Evolutionary conservation across 2,797 vertebrate species (phyloP).

Genomic region (Halcyon smyrnensis): DNA sequence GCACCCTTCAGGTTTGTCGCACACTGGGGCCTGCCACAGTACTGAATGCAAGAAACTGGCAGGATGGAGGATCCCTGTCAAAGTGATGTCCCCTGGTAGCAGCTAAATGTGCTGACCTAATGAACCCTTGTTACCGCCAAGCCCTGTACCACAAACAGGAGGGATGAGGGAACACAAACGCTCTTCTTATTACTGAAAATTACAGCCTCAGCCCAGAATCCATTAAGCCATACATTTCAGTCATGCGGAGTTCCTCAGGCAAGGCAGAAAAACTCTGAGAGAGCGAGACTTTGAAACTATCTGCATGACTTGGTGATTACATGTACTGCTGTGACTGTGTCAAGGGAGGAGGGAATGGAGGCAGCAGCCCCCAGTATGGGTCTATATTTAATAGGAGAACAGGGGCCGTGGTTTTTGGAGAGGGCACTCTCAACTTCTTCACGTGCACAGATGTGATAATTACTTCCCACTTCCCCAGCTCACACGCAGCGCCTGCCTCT

Average conservation of each 20-base stretch:
- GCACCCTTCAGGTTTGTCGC: neutral
- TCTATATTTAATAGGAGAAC: neutral
- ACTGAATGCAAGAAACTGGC: neutral
- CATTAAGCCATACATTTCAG: neutral
- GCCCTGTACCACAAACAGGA: neutral
- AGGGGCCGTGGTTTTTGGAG: neutral
- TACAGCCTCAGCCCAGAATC: neutral
- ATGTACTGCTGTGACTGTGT: neutral
- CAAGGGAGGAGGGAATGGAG: neutral
- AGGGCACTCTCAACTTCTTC: neutral
- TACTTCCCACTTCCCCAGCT: neutral
- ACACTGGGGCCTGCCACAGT: neutral
- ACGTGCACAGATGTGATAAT: constrained; percentile 15
- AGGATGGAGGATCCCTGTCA: neutral
- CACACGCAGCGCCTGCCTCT: neutral
- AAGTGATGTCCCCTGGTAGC: neutral
- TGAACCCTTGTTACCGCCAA: neutral
- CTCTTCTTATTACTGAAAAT: neutral
- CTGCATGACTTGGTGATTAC: neutral
- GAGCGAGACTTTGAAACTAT: neutral
- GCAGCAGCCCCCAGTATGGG: neutral
- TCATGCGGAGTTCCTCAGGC: neutral
- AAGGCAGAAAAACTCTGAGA: neutral
- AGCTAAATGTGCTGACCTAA: neutral
- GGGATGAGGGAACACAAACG: neutral